These are phyloP conservation scores for Erpornis zantholeuca DNA, from an alignment of 2,113 vertebrate genomes.

Conservation along the genomic window DNA sequence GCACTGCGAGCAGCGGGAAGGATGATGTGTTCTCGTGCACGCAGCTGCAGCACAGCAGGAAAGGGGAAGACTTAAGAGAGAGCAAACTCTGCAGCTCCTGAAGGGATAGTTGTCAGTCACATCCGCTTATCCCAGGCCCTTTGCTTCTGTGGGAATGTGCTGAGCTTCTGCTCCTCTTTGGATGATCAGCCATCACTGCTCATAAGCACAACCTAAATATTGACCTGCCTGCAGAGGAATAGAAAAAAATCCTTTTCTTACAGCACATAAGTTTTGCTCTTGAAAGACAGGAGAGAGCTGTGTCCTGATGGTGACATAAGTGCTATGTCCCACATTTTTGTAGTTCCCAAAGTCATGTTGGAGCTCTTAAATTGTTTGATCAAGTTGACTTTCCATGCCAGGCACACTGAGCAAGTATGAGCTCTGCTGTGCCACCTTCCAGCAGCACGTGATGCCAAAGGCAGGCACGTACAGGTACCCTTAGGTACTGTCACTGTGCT, in stretches of 20 bases:
- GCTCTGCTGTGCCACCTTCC: neutral
- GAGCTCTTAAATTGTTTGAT: neutral
- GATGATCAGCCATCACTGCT: neutral
- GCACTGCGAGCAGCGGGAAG: fast-evolving
- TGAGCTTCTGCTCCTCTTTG: neutral
- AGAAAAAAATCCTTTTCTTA: neutral
- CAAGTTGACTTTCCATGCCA: neutral
- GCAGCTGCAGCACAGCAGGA: neutral
- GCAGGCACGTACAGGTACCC: fast-evolving
- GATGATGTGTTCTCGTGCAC: neutral
- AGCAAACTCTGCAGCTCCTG: neutral
- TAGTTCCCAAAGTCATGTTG: neutral
- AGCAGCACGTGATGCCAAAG: neutral
- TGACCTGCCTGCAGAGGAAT: neutral
- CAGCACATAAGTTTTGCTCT: neutral
- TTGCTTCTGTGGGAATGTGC: neutral
- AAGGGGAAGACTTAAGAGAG: neutral
- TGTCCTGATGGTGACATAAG: neutral
- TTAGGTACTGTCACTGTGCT: neutral
- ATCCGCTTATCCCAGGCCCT: neutral
- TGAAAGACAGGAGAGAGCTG: fast-evolving
- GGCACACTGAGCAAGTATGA: neutral
- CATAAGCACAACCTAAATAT: neutral
- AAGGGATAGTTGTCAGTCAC: neutral
- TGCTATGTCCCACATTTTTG: fast-evolving